Base-by-base conservation (phyloP, 2,888 invertebrate species). In the Drosophila formosana region DNA sequence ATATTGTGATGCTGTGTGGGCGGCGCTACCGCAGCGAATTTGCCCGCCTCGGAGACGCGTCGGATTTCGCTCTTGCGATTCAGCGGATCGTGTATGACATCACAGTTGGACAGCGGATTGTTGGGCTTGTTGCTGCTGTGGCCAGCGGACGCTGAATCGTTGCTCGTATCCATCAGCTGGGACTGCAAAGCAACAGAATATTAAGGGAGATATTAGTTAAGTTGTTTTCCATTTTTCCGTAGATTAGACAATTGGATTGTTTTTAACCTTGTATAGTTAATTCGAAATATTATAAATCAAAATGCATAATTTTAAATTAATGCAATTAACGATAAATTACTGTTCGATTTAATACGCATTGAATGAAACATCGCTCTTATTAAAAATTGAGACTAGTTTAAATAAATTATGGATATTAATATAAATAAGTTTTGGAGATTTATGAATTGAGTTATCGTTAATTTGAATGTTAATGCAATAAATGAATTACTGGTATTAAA, bases 31-130 rank as follows among this genome's bases (percentile, higher is more conserved):
- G 83, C 73, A 30, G 82, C 74, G 39, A 88, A 86, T 58, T 90
- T 90, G 11, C 45, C 39, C 67, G 76, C 71, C 74, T 94, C 94
- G 7, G 94, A 94, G 68, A 94, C 90, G 67, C 94, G 91, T 65
- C 94, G 91, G 46, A 94, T 93, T 86, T 94, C 94, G 61, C 85
- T 90, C 73, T 92, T 92, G 61, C 92, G 90, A 83, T 91, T 90
- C 53, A 89, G 69, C 60, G 89, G 88, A 80, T 91, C 90, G 84
- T 91, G 91, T 89, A 87, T 82, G 67, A 91, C 92, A 92, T 92
- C 92, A 92, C 92, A 92, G 92, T 92, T 92, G 85, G 91, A 90
- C 88, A 90, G 87, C 76, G 89, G 67, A 51, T 64, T 45, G 47
- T 64, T 45, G 47, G 84, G 85, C 78, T 88, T 73, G 81, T 88